Base-by-base conservation (phyloP, 2,888 invertebrate genomes). In the Lepidochrysops patricia region DNA sequence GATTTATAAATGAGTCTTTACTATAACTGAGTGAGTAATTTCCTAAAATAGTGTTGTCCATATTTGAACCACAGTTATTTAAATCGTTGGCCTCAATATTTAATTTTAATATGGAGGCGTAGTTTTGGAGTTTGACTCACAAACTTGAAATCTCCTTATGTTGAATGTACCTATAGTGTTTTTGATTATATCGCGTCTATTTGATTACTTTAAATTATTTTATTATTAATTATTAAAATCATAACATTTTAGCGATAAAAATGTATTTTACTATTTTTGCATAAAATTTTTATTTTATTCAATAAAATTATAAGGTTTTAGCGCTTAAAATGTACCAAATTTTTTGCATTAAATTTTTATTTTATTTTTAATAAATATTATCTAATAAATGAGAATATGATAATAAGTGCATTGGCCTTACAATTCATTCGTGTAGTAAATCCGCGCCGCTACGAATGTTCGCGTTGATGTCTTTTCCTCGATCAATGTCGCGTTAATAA, bases 401-500 rank as follows among this genome's bases (percentile, higher is more conserved):
- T 52, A 9, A 27, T 2, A 52, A 52, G 27, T 50, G 50, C 26
- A 50, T 52, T 29, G 26, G 26, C 27, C 27, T 2, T 26, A 52
- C 27, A 26, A 43, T 4, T 52, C 15, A 27, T 52, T 27, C 52
- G 6, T 27, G 13, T 52, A 52, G 13, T 52, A 26, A 26, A 13
- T 52, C 37, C 43, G 58, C 52, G 26, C 12, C 58, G 54, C 32
- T 32, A 32, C 54, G 29, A 29, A 54, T 29, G 54, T 29, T 63
- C 56, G 57, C 72, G 72, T 72, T 70, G 70, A 72, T 64, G 66
- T 72, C 72, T 72, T 72, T 72, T 66, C 63, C 63, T 57, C 60
- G 50, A 49, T 27, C 48, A 37, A 52, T 57, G 57, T 54, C 29
- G 15, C 13, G 43, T 43, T 19, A 9, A 43, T 43, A 29, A 29